Evolutionary conservation across 2,113 vertebrate species (phyloP), one percentile per base, ranked within the genome.

Genomic region (Polypterus bichir): DNA sequence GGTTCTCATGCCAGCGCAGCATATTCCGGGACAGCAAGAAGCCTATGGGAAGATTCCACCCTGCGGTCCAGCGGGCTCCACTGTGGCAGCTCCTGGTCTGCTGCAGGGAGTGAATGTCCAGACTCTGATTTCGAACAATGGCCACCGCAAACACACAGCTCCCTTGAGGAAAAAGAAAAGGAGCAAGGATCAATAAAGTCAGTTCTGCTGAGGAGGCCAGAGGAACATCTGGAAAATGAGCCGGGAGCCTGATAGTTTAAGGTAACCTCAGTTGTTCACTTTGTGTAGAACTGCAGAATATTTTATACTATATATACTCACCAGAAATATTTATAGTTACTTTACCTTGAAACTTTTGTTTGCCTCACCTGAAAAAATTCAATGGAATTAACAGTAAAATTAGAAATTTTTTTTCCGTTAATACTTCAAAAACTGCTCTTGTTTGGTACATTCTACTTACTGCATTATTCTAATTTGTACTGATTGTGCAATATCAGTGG

Each of bases 31-130:
- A 89, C 56, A 94, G 77, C 11, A 94, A 79, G 73, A 93, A 91
- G 57, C 90, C 88, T 7, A 94, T 69, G 1, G 90, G 92, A 11
- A 94, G 81, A 69, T 87, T 94, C 92, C 92, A 94, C 63, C 92
- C 92, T 0, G 89, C 81, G 0, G 91, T 92, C 87, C 90, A 92
- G 2, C 84, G 80, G 49, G 82, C 83, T 52, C 89, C 92, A 3
- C 70, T 88, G 77, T 94, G 92, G 69, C 92, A 94, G 71, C 88
- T 93, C 64, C 77, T 84, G 3, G 8, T 69, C 51, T 89, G 89
- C 65, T 55, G 74, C 7, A 94, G 77, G 27, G 77, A 84, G 46
- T 67, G 77, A 44, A 94, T 71, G 57, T 85, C 73, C 72, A 92
- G 61, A 62, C 73, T 75, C 68, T 71, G 74, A 76, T 82, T 83